Conservation (phyloP, 2,113 vertebrate genomes). For the Mesembrinibis cayennensis region DNA sequence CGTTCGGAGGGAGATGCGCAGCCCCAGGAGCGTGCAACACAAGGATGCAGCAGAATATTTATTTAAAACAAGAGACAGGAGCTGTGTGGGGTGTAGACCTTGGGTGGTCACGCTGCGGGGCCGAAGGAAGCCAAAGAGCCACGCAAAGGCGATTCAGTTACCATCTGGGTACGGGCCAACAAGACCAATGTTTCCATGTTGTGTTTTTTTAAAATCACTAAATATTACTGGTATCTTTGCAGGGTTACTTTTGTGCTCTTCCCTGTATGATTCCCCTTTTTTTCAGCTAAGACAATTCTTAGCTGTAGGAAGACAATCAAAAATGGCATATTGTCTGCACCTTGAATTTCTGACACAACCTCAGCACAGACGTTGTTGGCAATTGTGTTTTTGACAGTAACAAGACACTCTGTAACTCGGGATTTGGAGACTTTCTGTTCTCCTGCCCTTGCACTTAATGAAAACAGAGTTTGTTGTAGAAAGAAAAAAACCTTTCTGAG, state of each 20-base stretch:
- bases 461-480: slow-evolving; percentile 66
- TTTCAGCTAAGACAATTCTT: neutral
- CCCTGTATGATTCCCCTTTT: neutral
- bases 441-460: slow-evolving; percentile 61
- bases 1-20: neutral
- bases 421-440: slow-evolving; percentile 42
- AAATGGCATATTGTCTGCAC: slow-evolving; percentile 51
- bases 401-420: slow-evolving; percentile 33
- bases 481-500: slow-evolving; percentile 29
- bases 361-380: neutral
- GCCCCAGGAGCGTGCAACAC: neutral
- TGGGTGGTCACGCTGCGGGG: neutral
- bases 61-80: neutral
- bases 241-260: neutral
- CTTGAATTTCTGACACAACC: slow-evolving; percentile 47
- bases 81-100: neutral
- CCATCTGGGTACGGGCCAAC: neutral
- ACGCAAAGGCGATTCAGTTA: neutral
- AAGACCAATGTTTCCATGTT: neutral
- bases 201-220: neutral
- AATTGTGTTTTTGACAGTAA: slow-evolving; percentile 63
- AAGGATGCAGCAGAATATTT: neutral
- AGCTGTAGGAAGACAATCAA: slow-evolving; percentile 31
- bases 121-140: neutral
- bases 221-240: neutral